Evolutionary conservation across 2,113 vertebrate genomes (phyloP), one percentile per base, ranked within the genome.

Genomic region (Dromas ardeola): DNA sequence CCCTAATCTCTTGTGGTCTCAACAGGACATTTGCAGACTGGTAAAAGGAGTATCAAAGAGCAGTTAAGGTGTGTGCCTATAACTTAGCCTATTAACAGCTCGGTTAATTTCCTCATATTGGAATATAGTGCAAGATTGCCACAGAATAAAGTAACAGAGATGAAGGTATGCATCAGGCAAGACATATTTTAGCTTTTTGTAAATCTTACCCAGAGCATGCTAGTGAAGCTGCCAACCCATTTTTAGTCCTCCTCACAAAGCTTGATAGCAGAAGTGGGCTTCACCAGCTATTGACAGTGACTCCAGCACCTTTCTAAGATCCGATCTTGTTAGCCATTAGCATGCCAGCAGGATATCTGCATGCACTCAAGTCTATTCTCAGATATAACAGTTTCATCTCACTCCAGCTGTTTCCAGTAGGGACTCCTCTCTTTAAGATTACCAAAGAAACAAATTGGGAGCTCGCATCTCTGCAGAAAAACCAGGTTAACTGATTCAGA

Each of bases 301-400:
- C 73, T 80, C 67, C 49, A 83, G 66, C 1, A 11, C 89, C 91
- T 81, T 65, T 79, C 88, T 53, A 62, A 94, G 91, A 96, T 85
- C 74, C 94, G 81, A 96, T 89, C 89, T 90, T 73, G 81, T 85
- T 93, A 95, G 81, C 81, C 93, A 86, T 95, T 96, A 89, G 81
- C 53, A 21, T 86, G 74, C 74, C 95, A 95, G 91, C 84, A 91
- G 90, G 93, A 13, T 62, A 76, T n/a, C 66, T 87, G 67, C 93
- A 91, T 73, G 78, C 71, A 96, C 58, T 89, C 81, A 74, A 74
- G 66, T 95, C 93, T 87, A 2, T 88, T 93, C 77, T 84, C 80
- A 92, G 83, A 83, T 67, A 13, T 12, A 94, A 89, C 40, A 82
- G 84, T 67, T 95, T 73, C 86, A 82, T 93, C 66, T 92, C 86